Conservation (phyloP, 2,113 vertebrate genomes). For the Colinus virginianus region DNA sequence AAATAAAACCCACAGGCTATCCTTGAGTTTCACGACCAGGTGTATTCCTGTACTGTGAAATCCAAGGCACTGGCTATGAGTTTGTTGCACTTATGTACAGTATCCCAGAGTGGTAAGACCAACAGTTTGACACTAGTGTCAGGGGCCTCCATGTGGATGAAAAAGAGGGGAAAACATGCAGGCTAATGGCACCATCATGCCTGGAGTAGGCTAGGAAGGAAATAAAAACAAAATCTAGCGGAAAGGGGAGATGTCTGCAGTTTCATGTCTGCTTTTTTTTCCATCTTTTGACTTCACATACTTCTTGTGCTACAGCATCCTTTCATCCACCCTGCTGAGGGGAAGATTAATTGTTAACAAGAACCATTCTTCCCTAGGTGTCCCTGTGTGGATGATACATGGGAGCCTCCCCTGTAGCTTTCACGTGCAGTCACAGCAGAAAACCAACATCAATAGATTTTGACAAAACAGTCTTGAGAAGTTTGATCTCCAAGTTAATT, state of each 20-base stretch:
- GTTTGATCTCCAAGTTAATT: neutral
- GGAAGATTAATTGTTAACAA: neutral
- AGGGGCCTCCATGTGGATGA: neutral
- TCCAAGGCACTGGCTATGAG: neutral
- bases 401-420: neutral
- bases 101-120: neutral
- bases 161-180: neutral
- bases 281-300: neutral
- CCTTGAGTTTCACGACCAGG: neutral
- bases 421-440: neutral
- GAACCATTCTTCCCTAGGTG: accelerated
- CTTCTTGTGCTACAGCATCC: neutral
- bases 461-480: neutral
- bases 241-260: neutral
- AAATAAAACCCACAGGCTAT: neutral
- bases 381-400: neutral
- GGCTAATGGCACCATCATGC: neutral
- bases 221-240: neutral
- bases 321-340: neutral
- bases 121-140: neutral
- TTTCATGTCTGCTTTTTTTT: neutral
- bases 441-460: neutral
- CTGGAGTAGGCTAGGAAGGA: neutral
- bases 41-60: neutral
- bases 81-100: neutral